Evolutionary conservation across 2,888 invertebrate genomes (phyloP).

Genomic region (Folsomia candida): DNA sequence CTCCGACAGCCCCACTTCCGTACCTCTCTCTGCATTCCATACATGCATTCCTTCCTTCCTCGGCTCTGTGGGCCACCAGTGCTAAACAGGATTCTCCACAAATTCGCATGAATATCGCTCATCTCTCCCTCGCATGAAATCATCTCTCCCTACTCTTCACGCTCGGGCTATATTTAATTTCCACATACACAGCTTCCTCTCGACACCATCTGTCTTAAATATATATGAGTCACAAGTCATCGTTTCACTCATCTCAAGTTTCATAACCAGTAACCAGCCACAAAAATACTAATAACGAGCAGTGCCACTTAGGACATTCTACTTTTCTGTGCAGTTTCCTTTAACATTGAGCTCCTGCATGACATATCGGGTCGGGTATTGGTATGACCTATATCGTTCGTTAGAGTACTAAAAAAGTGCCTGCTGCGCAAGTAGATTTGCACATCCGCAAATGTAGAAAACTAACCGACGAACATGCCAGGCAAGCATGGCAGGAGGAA

Average conservation of each 20-base stretch:
- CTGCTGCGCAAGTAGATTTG: neutral
- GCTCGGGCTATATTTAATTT: neutral
- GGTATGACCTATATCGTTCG: neutral
- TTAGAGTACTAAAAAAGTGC: neutral
- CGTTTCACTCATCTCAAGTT: neutral
- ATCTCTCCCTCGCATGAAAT: neutral
- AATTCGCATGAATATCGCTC: neutral
- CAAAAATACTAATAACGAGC: neutral
- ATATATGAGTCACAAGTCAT: neutral
- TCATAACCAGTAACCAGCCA: neutral
- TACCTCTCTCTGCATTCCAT: neutral
- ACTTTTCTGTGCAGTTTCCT: neutral
- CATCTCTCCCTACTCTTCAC: neutral
- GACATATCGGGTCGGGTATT: neutral
- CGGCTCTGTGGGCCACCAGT: neutral
- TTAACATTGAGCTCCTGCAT: neutral
- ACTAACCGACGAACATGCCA: neutral
- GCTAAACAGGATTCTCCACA: neutral
- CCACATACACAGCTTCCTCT: neutral
- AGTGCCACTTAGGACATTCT: too few relatives aligned
- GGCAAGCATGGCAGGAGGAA: too few relatives aligned
- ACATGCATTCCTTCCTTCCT: neutral
- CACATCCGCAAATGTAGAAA: neutral
- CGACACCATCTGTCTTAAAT: neutral
- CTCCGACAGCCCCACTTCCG: neutral